These are phyloP conservation scores for Drosophila lowei DNA, from an alignment of 1,140 invertebrate species.

Conservation along the genomic window DNA sequence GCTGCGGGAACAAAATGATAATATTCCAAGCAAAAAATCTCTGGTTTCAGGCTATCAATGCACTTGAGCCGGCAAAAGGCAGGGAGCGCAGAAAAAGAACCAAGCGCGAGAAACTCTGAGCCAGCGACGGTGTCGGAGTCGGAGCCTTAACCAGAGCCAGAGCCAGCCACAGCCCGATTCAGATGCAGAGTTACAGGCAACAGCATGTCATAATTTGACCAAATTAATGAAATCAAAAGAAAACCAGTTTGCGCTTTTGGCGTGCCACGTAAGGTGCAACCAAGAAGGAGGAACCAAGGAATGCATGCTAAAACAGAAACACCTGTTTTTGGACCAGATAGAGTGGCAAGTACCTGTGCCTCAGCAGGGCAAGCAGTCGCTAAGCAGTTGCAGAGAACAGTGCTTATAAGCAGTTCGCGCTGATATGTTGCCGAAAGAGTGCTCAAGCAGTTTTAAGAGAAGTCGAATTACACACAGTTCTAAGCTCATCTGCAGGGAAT, in stretches of 20 bases:
- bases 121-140: neutral
- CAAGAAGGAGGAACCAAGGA: neutral
- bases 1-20: conserved; percentile 1
- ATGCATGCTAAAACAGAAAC: conserved; percentile 52
- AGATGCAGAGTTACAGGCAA: conserved; percentile 7
- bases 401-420: neutral
- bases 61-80: conserved; percentile 28
- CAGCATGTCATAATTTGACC: conserved; percentile 58
- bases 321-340: conserved; percentile 46
- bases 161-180: conserved; percentile 6
- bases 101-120: conserved; percentile 11
- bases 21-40: conserved; percentile 4
- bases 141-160: no score
- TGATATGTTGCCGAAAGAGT: conserved; percentile 1
- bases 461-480: no score
- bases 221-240: conserved; percentile 61
- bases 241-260: conserved; percentile 52
- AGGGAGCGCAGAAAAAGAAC: conserved; percentile 62
- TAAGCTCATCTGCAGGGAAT: no score
- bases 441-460: conserved; percentile 1
- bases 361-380: conserved; percentile 33
- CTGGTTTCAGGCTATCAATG: conserved; percentile 50
- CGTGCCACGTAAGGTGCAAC: conserved; percentile 32
- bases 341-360: neutral
- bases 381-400: neutral